Evolutionary conservation across 2,797 vertebrate species (phyloP).

Genomic region (Lindbergichthys nudifrons): DNA sequence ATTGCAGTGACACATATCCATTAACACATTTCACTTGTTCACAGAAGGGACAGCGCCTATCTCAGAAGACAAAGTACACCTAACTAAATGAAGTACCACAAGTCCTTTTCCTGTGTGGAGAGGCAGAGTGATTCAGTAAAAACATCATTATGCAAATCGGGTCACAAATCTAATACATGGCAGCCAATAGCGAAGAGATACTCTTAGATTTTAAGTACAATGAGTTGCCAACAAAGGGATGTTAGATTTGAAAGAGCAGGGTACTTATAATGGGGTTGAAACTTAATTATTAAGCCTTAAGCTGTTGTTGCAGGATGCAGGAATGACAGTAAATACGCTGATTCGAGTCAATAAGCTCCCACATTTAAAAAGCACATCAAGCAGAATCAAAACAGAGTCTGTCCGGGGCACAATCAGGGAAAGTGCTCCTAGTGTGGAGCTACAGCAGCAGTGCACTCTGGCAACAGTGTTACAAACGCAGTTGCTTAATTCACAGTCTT

Average conservation of each 20-base stretch:
- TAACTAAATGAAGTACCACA: slow-evolving; percentile 24
- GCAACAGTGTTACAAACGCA: slow-evolving; percentile 64
- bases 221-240: slow-evolving; percentile 27
- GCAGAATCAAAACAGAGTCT: slow-evolving; percentile 36
- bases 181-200: slow-evolving; percentile 31
- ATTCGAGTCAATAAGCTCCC: slow-evolving; percentile 35
- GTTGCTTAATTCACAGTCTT: slow-evolving; percentile 56
- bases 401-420: slow-evolving; percentile 25
- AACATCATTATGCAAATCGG: slow-evolving; percentile 15
- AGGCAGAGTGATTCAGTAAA: slow-evolving; percentile 34
- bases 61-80: slow-evolving; percentile 44
- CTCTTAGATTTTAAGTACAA: slow-evolving; percentile 44
- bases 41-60: slow-evolving; percentile 37
- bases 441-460: slow-evolving; percentile 66
- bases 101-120: slow-evolving; percentile 30
- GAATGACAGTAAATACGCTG: slow-evolving; percentile 49
- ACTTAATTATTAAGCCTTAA: slow-evolving; percentile 33
- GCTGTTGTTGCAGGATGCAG: slow-evolving; percentile 33
- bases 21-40: slow-evolving; percentile 40
- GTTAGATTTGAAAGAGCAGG: slow-evolving; percentile 32
- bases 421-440: slow-evolving; percentile 42
- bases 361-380: slow-evolving; percentile 31
- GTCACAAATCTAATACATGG: slow-evolving; percentile 41
- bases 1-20: slow-evolving; percentile 32
- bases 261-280: slow-evolving; percentile 36